phyloP scores from a whole-genome alignment of 2,888 invertebrate species.

The Rosalia funebris region DNA sequence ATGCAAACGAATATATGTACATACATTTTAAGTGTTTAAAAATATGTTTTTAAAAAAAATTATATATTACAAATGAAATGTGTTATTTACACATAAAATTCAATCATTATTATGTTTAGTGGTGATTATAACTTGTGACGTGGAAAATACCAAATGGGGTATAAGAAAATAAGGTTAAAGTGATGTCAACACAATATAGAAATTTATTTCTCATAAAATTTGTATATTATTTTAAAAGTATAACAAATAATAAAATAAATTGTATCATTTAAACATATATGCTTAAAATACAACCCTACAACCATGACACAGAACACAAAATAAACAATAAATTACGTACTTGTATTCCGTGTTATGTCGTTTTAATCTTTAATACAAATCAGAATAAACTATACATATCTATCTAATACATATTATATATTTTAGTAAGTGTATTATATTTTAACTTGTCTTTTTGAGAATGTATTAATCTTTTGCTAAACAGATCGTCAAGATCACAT shows the following conservation, averaged over 20 bases:
- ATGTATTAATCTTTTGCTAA: neutral
- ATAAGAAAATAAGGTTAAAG: no score
- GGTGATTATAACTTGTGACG: no score
- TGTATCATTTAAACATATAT: conserved; percentile 38
- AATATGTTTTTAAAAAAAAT: no score
- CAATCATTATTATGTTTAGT: no score
- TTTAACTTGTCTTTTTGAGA: conserved; percentile 4
- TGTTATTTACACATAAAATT: no score
- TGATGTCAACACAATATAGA: conserved; percentile 46
- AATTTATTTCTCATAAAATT: conserved; percentile 47
- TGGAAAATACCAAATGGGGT: no score
- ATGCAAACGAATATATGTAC: no score
- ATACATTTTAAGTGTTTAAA: no score
- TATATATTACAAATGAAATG: no score
- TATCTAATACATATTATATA: conserved; percentile 3
- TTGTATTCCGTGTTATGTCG: conserved; percentile 27
- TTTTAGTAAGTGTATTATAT: neutral
- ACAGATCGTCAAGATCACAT: neutral
- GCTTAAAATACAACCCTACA: conserved; percentile 50
- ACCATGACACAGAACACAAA: conserved; percentile 49
- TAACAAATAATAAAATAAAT: conserved; percentile 43
- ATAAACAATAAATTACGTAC: conserved; percentile 22
- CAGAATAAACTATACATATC: conserved; percentile 4
- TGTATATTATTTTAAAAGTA: conserved; percentile 47
- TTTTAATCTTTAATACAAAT: conserved; percentile 24